phyloP scores from a whole-genome alignment of 2,888 invertebrate species.

The Mesopsocus fuscifrons region DNA sequence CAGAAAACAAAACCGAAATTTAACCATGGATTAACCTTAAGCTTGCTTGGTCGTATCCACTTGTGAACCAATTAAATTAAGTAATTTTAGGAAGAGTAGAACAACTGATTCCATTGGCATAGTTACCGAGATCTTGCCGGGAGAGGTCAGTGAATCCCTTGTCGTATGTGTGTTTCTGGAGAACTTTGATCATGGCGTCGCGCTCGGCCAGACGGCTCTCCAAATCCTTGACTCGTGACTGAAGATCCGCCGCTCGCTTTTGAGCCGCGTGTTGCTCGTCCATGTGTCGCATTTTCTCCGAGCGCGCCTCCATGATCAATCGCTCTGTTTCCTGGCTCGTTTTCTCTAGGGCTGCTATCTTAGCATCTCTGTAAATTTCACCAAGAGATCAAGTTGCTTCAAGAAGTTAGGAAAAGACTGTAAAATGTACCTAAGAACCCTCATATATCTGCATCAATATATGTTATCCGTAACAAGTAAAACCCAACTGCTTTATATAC shows the following conservation, averaged over 20 bases:
- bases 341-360: slow-evolving; percentile 66
- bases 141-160: slow-evolving; percentile 35
- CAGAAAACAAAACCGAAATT: no score
- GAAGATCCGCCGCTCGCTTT: slow-evolving; percentile 67
- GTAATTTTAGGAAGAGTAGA: no score
- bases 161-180: slow-evolving; percentile 61
- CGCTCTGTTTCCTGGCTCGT: slow-evolving; percentile 69
- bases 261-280: slow-evolving; percentile 73
- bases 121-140: slow-evolving; percentile 29
- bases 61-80: no score
- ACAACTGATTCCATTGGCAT: no score
- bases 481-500: no score
- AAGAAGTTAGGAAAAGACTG: no score
- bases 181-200: slow-evolving; percentile 76
- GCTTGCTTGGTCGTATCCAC: no score
- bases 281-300: slow-evolving; percentile 73
- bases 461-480: no score
- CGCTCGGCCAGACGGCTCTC: slow-evolving; percentile 76
- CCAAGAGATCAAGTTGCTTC: no score
- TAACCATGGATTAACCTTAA: no score
- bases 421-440: no score
- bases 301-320: slow-evolving; percentile 66
- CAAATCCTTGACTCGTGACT: slow-evolving; percentile 65
- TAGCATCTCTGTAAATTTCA: slow-evolving; percentile 50
- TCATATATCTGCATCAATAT: no score